Base-by-base conservation (phyloP, 2,797 vertebrate genomes). In the Parauchenoglanis punctatus region DNA sequence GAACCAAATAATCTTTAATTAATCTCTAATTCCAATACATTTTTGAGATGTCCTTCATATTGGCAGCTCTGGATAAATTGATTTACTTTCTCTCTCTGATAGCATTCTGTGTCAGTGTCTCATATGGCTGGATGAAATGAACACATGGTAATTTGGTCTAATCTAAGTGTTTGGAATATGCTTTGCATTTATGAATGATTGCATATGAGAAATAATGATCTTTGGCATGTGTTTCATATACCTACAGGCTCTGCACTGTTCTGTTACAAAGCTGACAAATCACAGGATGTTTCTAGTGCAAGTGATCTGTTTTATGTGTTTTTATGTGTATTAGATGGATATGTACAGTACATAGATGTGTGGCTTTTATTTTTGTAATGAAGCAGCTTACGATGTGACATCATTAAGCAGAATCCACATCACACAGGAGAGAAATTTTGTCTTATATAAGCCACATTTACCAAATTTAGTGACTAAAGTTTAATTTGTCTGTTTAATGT, bases 21-120 rank as follows among this genome's bases (percentile, higher is more conserved):
- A 13, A 63, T 63, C 13, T 28, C 2, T 8, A 63, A 46, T 63
- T 63, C 58, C 15, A 15, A 61, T 40, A 44, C 8, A 44, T n/a
- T 81, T 88, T 86, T 87, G 91, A 92, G 7, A 95, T 94, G 94
- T 94, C 93, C 87, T 93, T 95, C 81, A 86, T 94, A 87, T 76
- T 95, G 83, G 93, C 92, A 0, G 89, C 90, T 83, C 88, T 95
- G 92, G 94, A 95, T 89, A 95, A 94, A 87, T 88, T 94, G 86
- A 89, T 92, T 12, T 94, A 93, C 86, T 92, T 94, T 54, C 92
- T 95, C 89, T 95, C 93, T 89, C 89, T 95, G 80, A 84, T 94
- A 20, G 92, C 91, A 8, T 93, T 94, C 77, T 95, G 94, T 89
- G 93, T 95, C 90, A 92, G 93, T 7, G 88, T 93, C 88, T 94